A percentile compares a stretch with the other conserved stretches of the same genome.
phyloP scores from a whole-genome alignment of 2,113 vertebrate species.

The Solenodon paradoxus region DNA sequence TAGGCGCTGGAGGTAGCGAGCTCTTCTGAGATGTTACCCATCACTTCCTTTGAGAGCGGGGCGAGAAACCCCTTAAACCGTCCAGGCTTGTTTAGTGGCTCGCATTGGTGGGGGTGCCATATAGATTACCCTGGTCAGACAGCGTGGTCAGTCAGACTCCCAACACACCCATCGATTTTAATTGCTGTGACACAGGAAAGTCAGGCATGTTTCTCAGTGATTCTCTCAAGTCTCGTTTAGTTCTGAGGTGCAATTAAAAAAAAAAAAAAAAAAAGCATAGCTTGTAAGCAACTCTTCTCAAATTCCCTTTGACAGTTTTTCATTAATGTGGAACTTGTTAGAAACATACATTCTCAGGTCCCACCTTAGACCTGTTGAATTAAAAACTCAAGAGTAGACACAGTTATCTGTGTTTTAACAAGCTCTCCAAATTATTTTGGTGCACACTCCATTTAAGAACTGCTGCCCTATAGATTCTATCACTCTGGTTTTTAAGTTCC shows the following conservation, averaged over 20 bases:
- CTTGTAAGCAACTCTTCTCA: background rate
- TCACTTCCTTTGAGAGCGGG: background rate
- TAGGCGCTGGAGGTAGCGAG: background rate
- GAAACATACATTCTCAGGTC: background rate
- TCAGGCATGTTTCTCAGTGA: background rate
- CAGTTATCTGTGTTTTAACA: background rate
- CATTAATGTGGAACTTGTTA: background rate
- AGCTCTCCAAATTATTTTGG: background rate
- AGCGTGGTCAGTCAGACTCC: background rate
- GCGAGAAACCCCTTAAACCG: background rate
- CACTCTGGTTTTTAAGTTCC: background rate
- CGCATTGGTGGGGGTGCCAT: background rate
- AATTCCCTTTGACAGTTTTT: background rate
- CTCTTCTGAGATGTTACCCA: background rate
- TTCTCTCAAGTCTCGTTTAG: background rate
- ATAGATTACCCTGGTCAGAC: background rate
- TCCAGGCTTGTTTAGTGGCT: background rate
- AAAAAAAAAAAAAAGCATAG: background rate
- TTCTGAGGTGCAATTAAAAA: background rate
- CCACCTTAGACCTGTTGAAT: background rate
- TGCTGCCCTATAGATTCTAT: background rate
- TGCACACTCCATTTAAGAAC: background rate
- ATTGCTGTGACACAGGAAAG: background rate
- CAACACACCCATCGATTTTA: background rate
- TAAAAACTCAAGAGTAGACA: background rate